Evolutionary conservation across 2,888 invertebrate species (phyloP).

Genomic region (Rotaria macrura): DNA sequence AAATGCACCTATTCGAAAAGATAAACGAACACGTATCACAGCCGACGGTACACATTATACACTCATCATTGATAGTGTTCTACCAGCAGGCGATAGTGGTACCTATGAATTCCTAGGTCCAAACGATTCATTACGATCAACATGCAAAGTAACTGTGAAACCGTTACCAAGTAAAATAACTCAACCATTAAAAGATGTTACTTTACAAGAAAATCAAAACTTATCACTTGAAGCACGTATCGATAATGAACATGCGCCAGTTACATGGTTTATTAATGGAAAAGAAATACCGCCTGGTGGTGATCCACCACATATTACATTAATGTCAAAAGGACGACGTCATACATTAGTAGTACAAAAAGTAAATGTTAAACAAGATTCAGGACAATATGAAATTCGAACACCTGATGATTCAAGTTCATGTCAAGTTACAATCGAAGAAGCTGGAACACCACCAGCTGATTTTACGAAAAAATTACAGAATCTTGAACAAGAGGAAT

Average conservation of each 20-base stretch:
- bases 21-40: not conserved
- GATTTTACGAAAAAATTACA: not conserved
- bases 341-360: slow-evolving; percentile 20
- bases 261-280: not conserved
- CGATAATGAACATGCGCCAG: slow-evolving; percentile 13
- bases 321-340: slow-evolving; percentile 13
- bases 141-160: not conserved
- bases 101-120: not conserved
- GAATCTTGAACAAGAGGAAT: not conserved
- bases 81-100: not conserved
- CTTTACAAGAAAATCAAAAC: slow-evolving; percentile 21
- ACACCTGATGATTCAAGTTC: not conserved
- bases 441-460: not conserved
- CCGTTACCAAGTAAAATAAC: not conserved
- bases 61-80: not conserved
- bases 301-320: not conserved
- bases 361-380: not conserved
- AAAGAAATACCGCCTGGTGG: not conserved
- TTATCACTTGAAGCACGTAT: slow-evolving; percentile 7
- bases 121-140: not conserved
- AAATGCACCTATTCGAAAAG: not conserved
- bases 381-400: slow-evolving; percentile 16
- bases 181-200: slow-evolving; percentile 21
- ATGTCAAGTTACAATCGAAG: slow-evolving; percentile 17
- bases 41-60: not conserved